Percentiles rank a stretch among this genome's conserved stretches.
phyloP scores from a whole-genome alignment of 2,113 vertebrate species.

The Oreochromis aureus region DNA sequence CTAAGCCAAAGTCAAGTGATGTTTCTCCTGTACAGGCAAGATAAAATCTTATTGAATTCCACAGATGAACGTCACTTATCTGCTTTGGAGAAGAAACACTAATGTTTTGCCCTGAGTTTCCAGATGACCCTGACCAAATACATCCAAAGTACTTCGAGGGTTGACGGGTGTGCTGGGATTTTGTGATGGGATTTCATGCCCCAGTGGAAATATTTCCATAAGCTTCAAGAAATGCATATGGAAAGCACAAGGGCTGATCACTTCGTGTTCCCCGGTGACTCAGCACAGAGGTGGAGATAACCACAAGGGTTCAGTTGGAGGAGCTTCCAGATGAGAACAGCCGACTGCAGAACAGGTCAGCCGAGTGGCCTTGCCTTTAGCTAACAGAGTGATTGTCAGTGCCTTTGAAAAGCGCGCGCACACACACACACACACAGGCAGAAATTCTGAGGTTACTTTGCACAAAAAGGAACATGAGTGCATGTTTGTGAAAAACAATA shows the following conservation, averaged over 20 bases:
- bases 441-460: neutral
- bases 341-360: neutral
- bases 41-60: constrained; percentile 4
- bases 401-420: neutral
- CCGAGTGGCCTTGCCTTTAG: neutral
- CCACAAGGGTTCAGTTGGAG: neutral
- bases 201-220: constrained; percentile 28
- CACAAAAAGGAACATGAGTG: neutral
- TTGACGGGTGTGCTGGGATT: constrained; percentile 14
- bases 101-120: neutral
- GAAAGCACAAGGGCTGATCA: constrained; percentile 9
- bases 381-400: neutral
- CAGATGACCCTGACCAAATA: constrained; percentile 20
- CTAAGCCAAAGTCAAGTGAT: neutral
- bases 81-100: neutral
- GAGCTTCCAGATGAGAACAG: neutral
- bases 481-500: neutral
- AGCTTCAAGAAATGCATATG: constrained; percentile 16
- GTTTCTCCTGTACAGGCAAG: neutral
- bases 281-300: constrained; percentile 1
- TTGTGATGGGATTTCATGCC: constrained; percentile 22
- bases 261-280: neutral
- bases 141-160: neutral
- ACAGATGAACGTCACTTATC: neutral
- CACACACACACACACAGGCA: neutral